Evolutionary conservation across 2,113 vertebrate species (phyloP).

Genomic region (Tychaedon coryphoeus): DNA sequence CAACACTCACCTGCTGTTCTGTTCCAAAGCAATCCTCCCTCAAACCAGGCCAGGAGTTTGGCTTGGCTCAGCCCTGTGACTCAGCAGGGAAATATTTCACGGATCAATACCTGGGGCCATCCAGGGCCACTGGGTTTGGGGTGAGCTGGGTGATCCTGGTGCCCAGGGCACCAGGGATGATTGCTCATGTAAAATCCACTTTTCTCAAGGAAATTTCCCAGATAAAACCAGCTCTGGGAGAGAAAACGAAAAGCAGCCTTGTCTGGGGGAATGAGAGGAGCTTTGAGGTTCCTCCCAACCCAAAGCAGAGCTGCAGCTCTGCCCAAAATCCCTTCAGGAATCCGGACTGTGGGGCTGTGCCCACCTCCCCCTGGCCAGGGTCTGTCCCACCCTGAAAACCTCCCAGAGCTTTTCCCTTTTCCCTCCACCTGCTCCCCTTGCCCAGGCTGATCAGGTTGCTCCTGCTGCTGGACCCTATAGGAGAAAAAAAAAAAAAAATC

Average conservation of each 20-base stretch:
- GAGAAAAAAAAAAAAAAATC: not conserved
- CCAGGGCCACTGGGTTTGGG: not conserved
- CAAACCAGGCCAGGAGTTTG: not conserved
- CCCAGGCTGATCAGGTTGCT: not conserved
- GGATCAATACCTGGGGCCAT: not conserved
- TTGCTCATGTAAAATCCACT: rapidly evolving
- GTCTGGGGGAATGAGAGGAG: not conserved
- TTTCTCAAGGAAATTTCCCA: not conserved
- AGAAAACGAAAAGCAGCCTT: rapidly evolving
- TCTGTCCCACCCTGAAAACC: not conserved
- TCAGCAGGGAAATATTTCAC: not conserved
- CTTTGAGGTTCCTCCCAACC: not conserved
- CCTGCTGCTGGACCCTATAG: not conserved
- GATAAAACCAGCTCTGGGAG: not conserved
- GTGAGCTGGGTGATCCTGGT: not conserved
- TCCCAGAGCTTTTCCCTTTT: not conserved
- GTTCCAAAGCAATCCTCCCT: not conserved
- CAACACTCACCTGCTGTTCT: not conserved
- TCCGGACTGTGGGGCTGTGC: no score
- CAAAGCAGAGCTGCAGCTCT: not conserved
- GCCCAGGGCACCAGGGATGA: rapidly evolving
- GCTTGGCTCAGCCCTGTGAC: not conserved
- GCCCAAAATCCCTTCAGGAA: not conserved
- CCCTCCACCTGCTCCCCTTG: not conserved
- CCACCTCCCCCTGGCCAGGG: not conserved